A percentile compares a stretch with the other conserved stretches of the same genome.
Conservation (phyloP, 2,113 vertebrate genomes). For the Aramus guarauna region DNA sequence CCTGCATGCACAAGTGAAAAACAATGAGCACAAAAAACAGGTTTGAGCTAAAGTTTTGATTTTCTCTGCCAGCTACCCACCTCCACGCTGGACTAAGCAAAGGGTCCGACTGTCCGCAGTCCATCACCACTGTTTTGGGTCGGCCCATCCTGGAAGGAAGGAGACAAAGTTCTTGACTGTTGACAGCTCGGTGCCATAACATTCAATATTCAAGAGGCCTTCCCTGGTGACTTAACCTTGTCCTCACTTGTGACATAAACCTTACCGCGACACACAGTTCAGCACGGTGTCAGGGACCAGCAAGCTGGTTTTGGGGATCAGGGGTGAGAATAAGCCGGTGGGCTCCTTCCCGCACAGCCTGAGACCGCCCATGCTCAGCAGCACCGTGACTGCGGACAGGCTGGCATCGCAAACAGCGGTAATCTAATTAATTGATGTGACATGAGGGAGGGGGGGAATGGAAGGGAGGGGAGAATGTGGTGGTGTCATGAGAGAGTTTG, state of each 20-base stretch:
- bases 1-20: background rate
- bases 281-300: background rate
- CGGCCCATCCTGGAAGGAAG: background rate
- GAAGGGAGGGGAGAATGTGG: background rate
- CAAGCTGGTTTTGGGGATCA: background rate
- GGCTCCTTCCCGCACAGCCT: background rate
- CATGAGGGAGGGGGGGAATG: accelerated
- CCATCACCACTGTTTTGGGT: background rate
- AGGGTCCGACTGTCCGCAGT: background rate
- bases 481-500: background rate
- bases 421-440: background rate
- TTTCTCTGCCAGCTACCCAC: background rate
- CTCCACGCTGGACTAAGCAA: background rate
- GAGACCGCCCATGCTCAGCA: background rate
- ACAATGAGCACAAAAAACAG: background rate
- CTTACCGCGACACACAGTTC: background rate
- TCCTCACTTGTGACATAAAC: background rate
- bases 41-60: background rate
- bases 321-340: background rate
- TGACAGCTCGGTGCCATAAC: background rate
- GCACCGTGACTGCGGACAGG: accelerated
- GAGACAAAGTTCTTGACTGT: background rate
- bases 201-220: background rate
- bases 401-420: background rate
- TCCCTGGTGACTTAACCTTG: background rate